Evolutionary conservation across 2,888 invertebrate genomes (phyloP), one percentile per base, ranked within the genome.

Genomic region (Andrena fulva): DNA sequence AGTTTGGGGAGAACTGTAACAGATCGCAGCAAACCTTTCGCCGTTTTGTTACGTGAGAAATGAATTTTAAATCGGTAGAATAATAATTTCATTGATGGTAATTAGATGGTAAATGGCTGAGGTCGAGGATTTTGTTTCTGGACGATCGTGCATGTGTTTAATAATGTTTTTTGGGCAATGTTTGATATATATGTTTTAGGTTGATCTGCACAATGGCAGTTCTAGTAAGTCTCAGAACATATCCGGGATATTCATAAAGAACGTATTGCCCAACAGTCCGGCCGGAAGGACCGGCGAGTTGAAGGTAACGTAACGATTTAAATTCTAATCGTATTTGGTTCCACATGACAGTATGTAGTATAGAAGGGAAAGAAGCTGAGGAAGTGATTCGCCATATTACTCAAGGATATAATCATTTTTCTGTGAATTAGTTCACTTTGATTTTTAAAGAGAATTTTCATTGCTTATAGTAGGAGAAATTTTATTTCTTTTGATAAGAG

Each of bases 201-300:
- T 97, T 75, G 97, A 98, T 91, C 95, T 97, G 88, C 96, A 96
- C 77, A 95, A 95, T 64, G 95, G 95, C 83, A 95, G 96, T 73
- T 95, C 96, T 56, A 96, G 96, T 75, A 96, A 96, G 87, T 96
- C 96, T 85, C 97, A 95, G 81, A 95, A 95, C 67, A 96, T 99
- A 87, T 97, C 98, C 77, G 99, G 99, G 6, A 99, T 99, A 92
- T 99, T 99, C 94, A 98, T 99, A 92, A 99, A 99, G 94, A 98
- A 98, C 91, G 99, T 99, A 0, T 96, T 99, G 16, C 96, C 98
- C 0, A 97, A 98, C 84, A 99, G 98, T 94, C 99, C 99, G 0
- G 99, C 99, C 0, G 99, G 98, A 67, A 95, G 96, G 90, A 97
- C 97, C 85, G 98, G 97, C n/a, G 96, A 97, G 89, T 94, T 98